Conservation (phyloP, 2,888 invertebrate genomes). For the Steinernema hermaphroditum region DNA sequence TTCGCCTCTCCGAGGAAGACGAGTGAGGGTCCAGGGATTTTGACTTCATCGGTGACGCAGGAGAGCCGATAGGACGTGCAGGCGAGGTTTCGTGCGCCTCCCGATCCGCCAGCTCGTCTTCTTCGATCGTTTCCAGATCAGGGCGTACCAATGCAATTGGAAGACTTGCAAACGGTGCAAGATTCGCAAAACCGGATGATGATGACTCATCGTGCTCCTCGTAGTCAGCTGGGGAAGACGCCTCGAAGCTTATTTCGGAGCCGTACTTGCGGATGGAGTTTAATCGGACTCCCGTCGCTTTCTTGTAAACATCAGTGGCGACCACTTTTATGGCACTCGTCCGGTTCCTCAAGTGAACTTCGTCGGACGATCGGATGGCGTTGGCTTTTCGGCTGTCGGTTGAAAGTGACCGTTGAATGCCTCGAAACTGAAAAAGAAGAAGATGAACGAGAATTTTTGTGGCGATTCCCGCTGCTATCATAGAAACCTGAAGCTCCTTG, state of each 20-base stretch:
- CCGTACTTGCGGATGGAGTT: not conserved
- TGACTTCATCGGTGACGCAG: not conserved
- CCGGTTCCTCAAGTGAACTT: not conserved
- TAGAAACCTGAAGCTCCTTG: too few relatives aligned
- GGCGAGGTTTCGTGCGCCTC: not conserved
- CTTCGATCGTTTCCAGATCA: slow-evolving; percentile 7
- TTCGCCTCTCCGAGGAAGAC: not conserved
- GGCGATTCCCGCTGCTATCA: too few relatives aligned
- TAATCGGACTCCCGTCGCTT: not conserved
- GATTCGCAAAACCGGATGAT: not conserved
- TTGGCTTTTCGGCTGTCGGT: not conserved
- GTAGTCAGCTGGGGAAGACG: too few relatives aligned
- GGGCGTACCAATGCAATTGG: too few relatives aligned
- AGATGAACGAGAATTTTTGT: too few relatives aligned
- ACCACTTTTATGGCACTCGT: not conserved
- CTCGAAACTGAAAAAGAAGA: not conserved
- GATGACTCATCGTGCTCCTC: not conserved
- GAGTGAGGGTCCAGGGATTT: not conserved
- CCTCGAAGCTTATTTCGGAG: not conserved
- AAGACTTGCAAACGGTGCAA: too few relatives aligned
- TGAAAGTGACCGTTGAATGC: not conserved
- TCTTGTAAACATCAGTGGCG: not conserved
- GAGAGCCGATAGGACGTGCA: not conserved
- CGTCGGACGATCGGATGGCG: not conserved
- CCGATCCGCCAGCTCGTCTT: slow-evolving; percentile 10